phyloP scores from a whole-genome alignment of 2,113 vertebrate species.

The Ailuropoda melanoleuca region DNA sequence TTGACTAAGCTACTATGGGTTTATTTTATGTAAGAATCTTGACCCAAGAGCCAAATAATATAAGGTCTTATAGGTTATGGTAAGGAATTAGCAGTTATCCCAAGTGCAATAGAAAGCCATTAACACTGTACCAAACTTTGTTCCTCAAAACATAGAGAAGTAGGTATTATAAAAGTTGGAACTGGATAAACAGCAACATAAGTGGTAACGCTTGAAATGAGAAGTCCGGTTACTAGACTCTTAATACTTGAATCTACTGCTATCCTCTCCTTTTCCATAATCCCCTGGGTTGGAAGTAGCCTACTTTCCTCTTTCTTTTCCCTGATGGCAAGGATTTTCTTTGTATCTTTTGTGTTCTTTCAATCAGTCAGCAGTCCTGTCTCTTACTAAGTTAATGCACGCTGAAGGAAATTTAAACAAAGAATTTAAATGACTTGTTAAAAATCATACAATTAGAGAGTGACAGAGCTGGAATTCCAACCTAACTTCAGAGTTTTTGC shows the following conservation, averaged over 20 bases:
- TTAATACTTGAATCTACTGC: background rate
- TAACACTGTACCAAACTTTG: background rate
- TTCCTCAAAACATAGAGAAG: background rate
- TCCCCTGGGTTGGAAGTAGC: background rate
- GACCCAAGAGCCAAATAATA: background rate
- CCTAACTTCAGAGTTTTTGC: background rate
- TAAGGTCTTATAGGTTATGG: background rate
- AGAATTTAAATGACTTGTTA: background rate
- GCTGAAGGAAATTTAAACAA: background rate
- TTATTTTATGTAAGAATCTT: background rate
- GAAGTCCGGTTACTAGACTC: background rate
- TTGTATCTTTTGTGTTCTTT: background rate
- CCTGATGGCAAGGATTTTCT: background rate
- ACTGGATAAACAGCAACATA: background rate
- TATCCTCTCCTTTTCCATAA: background rate
- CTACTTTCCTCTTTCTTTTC: background rate
- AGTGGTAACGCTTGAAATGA: accelerated
- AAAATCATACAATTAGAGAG: background rate
- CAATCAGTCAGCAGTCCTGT: background rate
- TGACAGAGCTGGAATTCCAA: background rate
- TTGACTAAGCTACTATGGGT: background rate
- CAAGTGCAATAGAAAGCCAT: background rate
- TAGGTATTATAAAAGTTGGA: background rate
- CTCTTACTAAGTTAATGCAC: slow-evolving; percentile 16
- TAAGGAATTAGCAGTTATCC: background rate